phyloP scores from a whole-genome alignment of 2,888 invertebrate genomes.

The Lobophora halterata region DNA sequence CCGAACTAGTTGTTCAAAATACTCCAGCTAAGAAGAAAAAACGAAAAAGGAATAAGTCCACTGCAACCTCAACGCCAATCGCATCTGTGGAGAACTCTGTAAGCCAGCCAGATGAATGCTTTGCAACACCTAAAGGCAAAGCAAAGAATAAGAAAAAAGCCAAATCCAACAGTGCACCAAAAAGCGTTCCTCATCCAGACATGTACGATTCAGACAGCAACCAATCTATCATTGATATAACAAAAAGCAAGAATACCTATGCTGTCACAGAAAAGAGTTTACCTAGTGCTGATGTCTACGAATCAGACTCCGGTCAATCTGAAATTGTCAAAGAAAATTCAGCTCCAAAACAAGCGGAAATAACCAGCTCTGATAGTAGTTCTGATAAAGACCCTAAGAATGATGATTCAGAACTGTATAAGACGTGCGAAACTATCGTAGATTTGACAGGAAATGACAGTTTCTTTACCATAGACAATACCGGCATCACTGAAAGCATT shows the following conservation, averaged over 20 bases:
- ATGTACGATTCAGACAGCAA: slow-evolving; percentile 82
- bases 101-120: slow-evolving; percentile 50
- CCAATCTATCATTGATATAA: slow-evolving; percentile 52
- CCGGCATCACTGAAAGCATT: slow-evolving; percentile 57
- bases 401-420: slow-evolving; percentile 27
- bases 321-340: slow-evolving; percentile 42
- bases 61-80: slow-evolving; percentile 53
- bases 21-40: slow-evolving; percentile 66
- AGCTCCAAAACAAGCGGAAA: slow-evolving; percentile 24
- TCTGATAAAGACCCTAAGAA: slow-evolving; percentile 14
- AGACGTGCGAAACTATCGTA: slow-evolving; percentile 38
- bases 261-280: slow-evolving; percentile 63
- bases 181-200: slow-evolving; percentile 67
- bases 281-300: slow-evolving; percentile 75
- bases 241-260: slow-evolving; percentile 49
- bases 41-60: slow-evolving; percentile 64
- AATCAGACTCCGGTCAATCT: slow-evolving; percentile 75
- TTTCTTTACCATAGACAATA: slow-evolving; percentile 34
- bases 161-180: slow-evolving; percentile 62
- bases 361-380: slow-evolving; percentile 42
- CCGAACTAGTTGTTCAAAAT: slow-evolving; percentile 60
- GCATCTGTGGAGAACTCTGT: slow-evolving; percentile 32
- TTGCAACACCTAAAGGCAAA: slow-evolving; percentile 75
- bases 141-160: slow-evolving; percentile 63
- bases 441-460: slow-evolving; percentile 54